Conservation (phyloP, 1,140 invertebrate genomes). For the Tetramorium simillimum region DNA sequence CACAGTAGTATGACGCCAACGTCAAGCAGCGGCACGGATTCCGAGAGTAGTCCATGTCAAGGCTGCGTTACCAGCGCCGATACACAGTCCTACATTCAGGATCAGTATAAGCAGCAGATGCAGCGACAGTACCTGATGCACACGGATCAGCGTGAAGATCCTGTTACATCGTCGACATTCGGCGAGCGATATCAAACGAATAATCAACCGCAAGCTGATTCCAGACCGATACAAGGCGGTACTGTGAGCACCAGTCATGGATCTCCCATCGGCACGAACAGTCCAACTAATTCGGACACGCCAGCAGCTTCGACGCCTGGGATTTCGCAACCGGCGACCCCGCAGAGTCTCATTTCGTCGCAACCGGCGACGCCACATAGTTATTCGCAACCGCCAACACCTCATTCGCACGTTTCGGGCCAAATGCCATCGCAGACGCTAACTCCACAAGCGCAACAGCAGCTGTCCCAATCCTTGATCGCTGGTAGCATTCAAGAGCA, state of each 20-base stretch:
- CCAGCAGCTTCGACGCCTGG: slow-evolving; percentile 78
- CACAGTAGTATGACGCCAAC: slow-evolving; percentile 83
- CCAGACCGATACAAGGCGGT: slow-evolving; percentile 90
- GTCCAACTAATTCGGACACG: slow-evolving; percentile 82
- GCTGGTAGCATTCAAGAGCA: slow-evolving; percentile 69
- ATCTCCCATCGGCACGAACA: slow-evolving; percentile 87
- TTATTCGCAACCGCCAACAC: slow-evolving; percentile 83
- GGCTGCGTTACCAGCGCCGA: slow-evolving; percentile 78
- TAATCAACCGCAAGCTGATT: slow-evolving; percentile 82
- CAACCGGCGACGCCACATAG: slow-evolving; percentile 82
- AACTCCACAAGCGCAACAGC: slow-evolving; percentile 71
- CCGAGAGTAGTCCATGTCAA: slow-evolving; percentile 79
- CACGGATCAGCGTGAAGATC: slow-evolving; percentile 87
- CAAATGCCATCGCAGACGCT: slow-evolving; percentile 70
- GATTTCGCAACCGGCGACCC: slow-evolving; percentile 82
- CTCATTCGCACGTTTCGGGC: slow-evolving; percentile 75
- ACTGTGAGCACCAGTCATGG: slow-evolving; percentile 91
- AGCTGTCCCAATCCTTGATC: slow-evolving; percentile 73
- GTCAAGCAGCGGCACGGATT: slow-evolving; percentile 76
- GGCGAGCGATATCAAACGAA: slow-evolving; percentile 86
- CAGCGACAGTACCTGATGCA: slow-evolving; percentile 80
- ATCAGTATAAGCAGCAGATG: slow-evolving; percentile 81
- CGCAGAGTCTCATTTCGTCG: slow-evolving; percentile 81
- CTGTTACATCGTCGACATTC: slow-evolving; percentile 90
- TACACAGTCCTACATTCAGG: slow-evolving; percentile 77